phyloP scores from a whole-genome alignment of 2,113 vertebrate species.

The Odobenus rosmarus region DNA sequence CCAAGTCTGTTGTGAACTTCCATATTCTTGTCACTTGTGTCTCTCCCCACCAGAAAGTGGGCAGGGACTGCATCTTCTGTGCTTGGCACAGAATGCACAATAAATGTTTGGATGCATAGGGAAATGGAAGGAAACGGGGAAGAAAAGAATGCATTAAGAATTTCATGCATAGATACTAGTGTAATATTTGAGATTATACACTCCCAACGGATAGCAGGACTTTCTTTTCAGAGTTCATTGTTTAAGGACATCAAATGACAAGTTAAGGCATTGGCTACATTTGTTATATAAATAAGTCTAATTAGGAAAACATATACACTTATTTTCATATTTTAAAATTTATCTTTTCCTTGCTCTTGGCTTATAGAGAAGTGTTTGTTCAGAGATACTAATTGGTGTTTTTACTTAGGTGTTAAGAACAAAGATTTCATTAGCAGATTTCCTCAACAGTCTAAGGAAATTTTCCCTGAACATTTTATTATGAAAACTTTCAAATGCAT shows the following conservation, averaged over 20 bases:
- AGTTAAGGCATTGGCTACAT: conserved; percentile 52
- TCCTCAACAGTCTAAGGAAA: background rate
- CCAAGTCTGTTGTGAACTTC: background rate
- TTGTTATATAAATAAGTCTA: conserved; percentile 58
- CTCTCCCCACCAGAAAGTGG: background rate
- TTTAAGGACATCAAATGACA: conserved; percentile 39
- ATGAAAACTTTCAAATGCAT: background rate
- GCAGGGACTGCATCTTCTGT: background rate
- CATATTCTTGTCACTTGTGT: background rate
- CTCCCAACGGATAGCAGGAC: conserved; percentile 29
- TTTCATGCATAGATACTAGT: background rate
- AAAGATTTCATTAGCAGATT: background rate
- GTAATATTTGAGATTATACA: conserved; percentile 38
- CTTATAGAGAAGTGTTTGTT: conserved; percentile 46
- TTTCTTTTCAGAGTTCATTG: background rate
- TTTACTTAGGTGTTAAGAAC: conserved; percentile 46
- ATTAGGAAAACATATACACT: conserved; percentile 44
- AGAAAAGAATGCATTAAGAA: background rate
- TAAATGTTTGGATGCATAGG: background rate
- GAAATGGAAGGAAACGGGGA: background rate
- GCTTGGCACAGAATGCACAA: background rate
- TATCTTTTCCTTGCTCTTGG: conserved; percentile 38
- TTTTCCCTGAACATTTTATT: background rate
- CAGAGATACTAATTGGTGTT: conserved; percentile 39
- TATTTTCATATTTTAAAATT: conserved; percentile 64